phyloP scores from a whole-genome alignment of 2,888 invertebrate genomes.

The Acronicta aceris region DNA sequence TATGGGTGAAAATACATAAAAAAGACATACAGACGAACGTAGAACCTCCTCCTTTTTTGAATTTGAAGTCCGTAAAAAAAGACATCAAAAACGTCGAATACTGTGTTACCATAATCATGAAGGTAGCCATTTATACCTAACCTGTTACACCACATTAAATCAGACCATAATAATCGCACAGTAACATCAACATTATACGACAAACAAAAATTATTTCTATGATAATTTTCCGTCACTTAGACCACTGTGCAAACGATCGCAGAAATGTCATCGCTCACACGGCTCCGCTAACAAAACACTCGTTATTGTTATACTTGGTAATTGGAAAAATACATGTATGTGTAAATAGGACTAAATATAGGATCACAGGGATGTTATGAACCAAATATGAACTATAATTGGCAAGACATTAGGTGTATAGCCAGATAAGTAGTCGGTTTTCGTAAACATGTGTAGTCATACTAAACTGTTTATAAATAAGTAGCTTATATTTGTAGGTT shows the following conservation, averaged over 20 bases:
- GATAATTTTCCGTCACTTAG: conserved; percentile 47
- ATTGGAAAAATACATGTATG: conserved; percentile 24
- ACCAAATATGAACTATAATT: not conserved
- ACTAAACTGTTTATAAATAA: too few relatives aligned
- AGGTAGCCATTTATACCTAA: too few relatives aligned
- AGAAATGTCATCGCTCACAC: conserved; percentile 30
- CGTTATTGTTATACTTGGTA: conserved; percentile 32
- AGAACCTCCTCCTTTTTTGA: too few relatives aligned
- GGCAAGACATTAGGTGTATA: too few relatives aligned
- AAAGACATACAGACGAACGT: too few relatives aligned
- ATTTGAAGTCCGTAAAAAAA: too few relatives aligned
- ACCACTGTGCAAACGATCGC: conserved; percentile 15
- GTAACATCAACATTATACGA: not conserved
- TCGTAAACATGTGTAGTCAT: too few relatives aligned
- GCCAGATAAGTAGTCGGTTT: too few relatives aligned
- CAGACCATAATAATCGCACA: conserved; percentile 9
- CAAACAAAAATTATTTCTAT: conserved; percentile 20
- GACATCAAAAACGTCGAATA: too few relatives aligned
- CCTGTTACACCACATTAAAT: not conserved
- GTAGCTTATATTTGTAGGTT: too few relatives aligned
- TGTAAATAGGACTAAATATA: not conserved
- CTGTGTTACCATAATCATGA: too few relatives aligned
- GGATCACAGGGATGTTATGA: not conserved
- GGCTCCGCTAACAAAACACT: conserved; percentile 37
- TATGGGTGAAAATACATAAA: too few relatives aligned